Conservation (phyloP, 2,113 vertebrate species). For the Mohoua ochrocephala region DNA sequence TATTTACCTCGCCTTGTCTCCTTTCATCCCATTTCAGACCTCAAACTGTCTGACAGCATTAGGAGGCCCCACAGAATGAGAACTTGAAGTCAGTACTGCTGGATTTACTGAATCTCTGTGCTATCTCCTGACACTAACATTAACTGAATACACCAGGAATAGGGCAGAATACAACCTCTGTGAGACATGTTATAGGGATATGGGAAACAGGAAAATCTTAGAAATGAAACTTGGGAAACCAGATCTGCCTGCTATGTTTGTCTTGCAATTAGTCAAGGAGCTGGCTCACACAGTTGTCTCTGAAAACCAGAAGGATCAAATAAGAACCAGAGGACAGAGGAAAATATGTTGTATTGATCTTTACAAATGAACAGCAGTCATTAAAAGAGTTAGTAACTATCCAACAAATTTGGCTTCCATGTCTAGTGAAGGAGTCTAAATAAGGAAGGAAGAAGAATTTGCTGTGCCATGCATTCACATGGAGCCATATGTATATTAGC, state of each 20-base stretch:
- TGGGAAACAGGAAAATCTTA: background rate
- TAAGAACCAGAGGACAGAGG: background rate
- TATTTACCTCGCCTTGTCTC: constrained; percentile 57
- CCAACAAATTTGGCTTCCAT: background rate
- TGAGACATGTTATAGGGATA: background rate
- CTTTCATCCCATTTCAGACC: constrained; percentile 24
- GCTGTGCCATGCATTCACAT: background rate
- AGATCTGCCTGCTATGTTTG: background rate
- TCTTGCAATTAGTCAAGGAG: background rate
- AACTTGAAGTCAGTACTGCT: constrained; percentile 21
- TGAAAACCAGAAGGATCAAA: background rate
- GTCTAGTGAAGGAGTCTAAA: background rate
- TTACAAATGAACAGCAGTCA: background rate
- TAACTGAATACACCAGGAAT: background rate
- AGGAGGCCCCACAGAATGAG: constrained; percentile 11
- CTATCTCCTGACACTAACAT: background rate
- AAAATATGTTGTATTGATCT: background rate
- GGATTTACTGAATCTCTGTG: background rate
- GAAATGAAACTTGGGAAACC: background rate
- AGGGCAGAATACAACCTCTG: background rate
- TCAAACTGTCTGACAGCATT: constrained; percentile 53
- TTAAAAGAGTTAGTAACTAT: background rate
- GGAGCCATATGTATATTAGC: background rate
- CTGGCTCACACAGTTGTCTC: background rate
- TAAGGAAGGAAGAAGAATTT: background rate